A percentile compares a stretch with the other conserved stretches of the same genome.
phyloP scores from a whole-genome alignment of 2,113 vertebrate genomes.

The Polypterus senegalus region DNA sequence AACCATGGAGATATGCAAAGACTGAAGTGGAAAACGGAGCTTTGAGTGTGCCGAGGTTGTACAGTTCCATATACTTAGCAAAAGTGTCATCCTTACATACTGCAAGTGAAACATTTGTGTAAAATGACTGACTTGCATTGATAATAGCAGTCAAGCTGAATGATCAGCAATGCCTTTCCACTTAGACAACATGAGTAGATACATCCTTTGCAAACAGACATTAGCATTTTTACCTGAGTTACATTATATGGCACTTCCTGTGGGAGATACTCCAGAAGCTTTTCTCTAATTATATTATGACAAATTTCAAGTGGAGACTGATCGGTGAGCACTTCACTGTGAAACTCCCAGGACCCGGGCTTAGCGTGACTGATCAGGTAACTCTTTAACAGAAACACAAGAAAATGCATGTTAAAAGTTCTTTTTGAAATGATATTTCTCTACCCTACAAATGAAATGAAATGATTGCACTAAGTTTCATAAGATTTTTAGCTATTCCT shows the following conservation, averaged over 20 bases:
- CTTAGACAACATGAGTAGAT: background rate
- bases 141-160: background rate
- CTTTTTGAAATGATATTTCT: no score
- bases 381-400: constrained; percentile 35
- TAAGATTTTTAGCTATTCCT: no score
- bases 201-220: no score
- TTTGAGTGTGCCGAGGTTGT: no score
- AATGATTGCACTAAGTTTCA: no score
- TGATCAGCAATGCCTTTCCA: background rate
- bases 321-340: constrained; percentile 77
- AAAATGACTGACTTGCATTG: no score
- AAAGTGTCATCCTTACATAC: no score
- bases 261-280: constrained; percentile 74
- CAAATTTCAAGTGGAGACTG: constrained; percentile 79
- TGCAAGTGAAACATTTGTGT: no score
- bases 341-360: constrained; percentile 78
- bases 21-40: no score
- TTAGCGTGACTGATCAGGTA: constrained; percentile 70
- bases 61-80: no score
- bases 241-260: constrained; percentile 79
- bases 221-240: constrained; percentile 55
- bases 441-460: no score
- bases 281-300: constrained; percentile 69
- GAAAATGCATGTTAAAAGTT: background rate
- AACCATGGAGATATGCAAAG: no score